Percentiles rank a stretch among this genome's conserved stretches.
Evolutionary conservation across 2,888 invertebrate species (phyloP).

Genomic region (Podabrus alpinus): DNA sequence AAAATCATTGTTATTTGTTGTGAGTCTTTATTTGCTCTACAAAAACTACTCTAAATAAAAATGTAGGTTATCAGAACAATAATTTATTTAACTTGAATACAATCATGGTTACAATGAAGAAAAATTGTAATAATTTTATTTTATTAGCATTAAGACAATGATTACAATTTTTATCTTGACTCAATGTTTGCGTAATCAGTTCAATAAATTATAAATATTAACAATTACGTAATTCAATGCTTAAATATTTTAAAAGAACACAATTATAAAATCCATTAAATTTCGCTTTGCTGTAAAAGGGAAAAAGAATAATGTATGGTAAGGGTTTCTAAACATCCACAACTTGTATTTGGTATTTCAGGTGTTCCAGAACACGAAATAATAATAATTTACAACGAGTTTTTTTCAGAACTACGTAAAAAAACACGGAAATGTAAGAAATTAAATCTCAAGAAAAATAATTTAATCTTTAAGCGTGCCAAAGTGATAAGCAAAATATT

Average conservation of each 20-base stretch:
- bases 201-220: neutral
- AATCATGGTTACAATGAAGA: neutral
- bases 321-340: neutral
- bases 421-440: neutral
- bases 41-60: neutral
- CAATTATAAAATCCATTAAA: neutral
- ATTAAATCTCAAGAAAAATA: neutral
- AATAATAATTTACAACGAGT: neutral
- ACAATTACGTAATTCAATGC: neutral
- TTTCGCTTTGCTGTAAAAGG: neutral
- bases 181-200: neutral
- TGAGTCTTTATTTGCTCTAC: neutral
- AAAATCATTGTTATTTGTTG: neutral
- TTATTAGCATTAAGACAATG: neutral
- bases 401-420: neutral
- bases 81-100: neutral
- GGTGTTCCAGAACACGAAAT: neutral
- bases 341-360: neutral
- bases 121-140: neutral
- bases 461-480: neutral
- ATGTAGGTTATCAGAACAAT: neutral
- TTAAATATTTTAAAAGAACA: neutral
- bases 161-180: neutral
- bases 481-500: neutral
- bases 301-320: neutral